Conservation (phyloP, 2,888 invertebrate genomes). For the Sesamia inferens region DNA sequence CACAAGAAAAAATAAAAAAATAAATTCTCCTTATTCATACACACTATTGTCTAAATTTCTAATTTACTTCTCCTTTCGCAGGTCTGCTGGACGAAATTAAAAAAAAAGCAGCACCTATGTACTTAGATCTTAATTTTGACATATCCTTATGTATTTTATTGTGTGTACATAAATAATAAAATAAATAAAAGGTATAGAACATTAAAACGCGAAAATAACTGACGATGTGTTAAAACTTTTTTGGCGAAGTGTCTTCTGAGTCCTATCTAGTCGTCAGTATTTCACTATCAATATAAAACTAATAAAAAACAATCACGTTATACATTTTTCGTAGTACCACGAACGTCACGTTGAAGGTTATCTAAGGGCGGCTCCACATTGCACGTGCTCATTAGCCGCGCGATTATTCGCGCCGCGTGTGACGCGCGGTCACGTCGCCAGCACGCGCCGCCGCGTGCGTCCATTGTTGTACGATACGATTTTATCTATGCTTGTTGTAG, state of each 20-base stretch:
- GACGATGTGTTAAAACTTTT: neutral
- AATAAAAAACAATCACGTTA: constrained; percentile 8
- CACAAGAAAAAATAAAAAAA: no score
- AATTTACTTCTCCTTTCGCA: no score
- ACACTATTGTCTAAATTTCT: no score
- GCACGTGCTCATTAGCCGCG: constrained; percentile 83
- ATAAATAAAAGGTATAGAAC: neutral
- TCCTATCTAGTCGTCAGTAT: neutral
- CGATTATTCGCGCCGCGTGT: constrained; percentile 84
- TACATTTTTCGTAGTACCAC: constrained; percentile 14
- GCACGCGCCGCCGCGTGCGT: constrained; percentile 80
- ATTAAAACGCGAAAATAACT: neutral
- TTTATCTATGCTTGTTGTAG: constrained; percentile 40
- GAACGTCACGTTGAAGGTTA: constrained; percentile 65
- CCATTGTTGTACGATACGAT: constrained; percentile 67
- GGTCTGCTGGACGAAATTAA: no score
- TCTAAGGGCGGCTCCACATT: constrained; percentile 76
- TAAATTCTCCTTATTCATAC: no score
- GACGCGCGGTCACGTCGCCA: constrained; percentile 81
- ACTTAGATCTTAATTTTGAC: no score
- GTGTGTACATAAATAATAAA: no score
- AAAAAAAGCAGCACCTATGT: no score
- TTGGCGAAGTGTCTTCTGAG: neutral
- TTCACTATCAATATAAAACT: neutral
- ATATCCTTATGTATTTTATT: no score